Percentiles rank a stretch among this genome's conserved stretches.
These are phyloP conservation scores for Microtus ochrogaster DNA, from an alignment of 2,113 vertebrate genomes.

Conservation along the genomic window DNA sequence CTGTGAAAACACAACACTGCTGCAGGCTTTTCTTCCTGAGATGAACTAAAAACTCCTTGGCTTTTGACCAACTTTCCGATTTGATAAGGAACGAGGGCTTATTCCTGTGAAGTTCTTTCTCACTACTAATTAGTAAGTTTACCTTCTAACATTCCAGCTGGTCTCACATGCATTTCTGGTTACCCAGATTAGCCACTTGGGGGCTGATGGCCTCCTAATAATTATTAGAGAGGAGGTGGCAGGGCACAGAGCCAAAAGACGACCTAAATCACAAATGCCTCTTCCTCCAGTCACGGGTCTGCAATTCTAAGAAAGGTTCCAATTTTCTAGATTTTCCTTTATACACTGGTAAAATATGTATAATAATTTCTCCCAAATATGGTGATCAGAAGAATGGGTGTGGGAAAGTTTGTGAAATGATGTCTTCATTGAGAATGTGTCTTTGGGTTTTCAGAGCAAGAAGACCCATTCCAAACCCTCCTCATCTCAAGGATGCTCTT, in stretches of 20 bases:
- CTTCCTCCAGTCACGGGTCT: background rate
- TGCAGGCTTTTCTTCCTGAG: background rate
- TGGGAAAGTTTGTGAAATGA: background rate
- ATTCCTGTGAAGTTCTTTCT: slow-evolving; percentile 1
- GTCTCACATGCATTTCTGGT: background rate
- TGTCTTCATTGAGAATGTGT: background rate
- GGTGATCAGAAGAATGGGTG: background rate
- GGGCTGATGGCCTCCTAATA: background rate
- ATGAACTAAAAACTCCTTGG: slow-evolving; percentile 13
- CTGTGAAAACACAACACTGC: background rate
- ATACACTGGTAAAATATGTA: background rate
- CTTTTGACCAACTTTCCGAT: background rate
- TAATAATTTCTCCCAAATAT: background rate
- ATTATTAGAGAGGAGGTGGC: background rate
- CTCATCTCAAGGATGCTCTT: background rate
- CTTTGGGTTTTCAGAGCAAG: background rate
- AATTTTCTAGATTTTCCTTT: background rate
- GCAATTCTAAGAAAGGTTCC: background rate
- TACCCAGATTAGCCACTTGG: background rate
- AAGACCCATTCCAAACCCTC: background rate
- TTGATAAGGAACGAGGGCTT: background rate
- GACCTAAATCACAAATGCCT: background rate
- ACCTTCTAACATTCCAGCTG: background rate
- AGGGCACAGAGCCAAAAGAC: background rate
- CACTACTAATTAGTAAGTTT: background rate